phyloP scores from a whole-genome alignment of 2,888 invertebrate genomes.

The Callyntrura sp. region DNA sequence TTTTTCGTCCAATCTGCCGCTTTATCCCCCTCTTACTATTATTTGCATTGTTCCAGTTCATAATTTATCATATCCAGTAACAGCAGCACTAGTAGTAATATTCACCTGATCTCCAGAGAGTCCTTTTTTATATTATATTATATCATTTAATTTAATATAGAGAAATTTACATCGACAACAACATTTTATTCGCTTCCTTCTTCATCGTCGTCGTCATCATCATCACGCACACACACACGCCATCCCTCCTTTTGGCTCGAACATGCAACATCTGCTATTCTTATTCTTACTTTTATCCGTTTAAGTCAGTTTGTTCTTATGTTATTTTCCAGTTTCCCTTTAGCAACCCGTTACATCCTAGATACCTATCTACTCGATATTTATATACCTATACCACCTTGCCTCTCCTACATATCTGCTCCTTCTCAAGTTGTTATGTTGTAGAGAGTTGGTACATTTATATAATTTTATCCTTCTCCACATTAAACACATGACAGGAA shows the following conservation, averaged over 20 bases:
- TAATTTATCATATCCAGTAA: background rate
- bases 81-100: background rate
- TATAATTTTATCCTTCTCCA: constrained; percentile 23
- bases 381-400: background rate
- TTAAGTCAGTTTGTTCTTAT: background rate
- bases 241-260: background rate
- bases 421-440: background rate
- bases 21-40: background rate
- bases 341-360: too few relatives aligned
- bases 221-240: background rate
- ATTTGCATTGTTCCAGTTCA: background rate
- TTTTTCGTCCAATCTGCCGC: constrained; percentile 5
- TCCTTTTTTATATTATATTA: background rate
- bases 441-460: background rate
- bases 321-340: too few relatives aligned
- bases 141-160: constrained; percentile 31
- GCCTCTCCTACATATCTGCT: background rate
- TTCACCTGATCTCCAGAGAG: constrained; percentile 44
- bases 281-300: constrained; percentile 14
- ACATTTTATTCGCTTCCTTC: background rate
- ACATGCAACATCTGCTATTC: constrained; percentile 33
- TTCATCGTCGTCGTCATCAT: background rate
- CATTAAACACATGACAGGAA: constrained; percentile 52
- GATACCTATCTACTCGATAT: too few relatives aligned
- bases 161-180: constrained; percentile 9